Conservation (phyloP, 2,797 vertebrate species). For the Megalops cyprinoides region DNA sequence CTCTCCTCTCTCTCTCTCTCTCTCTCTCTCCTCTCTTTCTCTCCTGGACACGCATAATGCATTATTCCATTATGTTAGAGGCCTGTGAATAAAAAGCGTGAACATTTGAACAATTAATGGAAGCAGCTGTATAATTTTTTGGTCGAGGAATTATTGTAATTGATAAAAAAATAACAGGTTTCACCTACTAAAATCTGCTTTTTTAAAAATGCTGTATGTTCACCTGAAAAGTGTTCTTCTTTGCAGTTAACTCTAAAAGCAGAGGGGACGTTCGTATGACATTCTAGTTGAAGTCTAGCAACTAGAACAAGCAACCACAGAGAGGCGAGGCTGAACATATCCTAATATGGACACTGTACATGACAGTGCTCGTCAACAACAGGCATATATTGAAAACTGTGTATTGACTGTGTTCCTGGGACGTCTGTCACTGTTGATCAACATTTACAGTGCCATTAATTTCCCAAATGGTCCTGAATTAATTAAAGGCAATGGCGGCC, state of each 20-base stretch:
- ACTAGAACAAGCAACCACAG: not conserved
- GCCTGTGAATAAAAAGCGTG: constrained; percentile 19
- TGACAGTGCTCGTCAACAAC: not conserved
- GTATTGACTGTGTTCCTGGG: constrained; percentile 34
- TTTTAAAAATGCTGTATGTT: not conserved
- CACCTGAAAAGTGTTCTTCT: not conserved
- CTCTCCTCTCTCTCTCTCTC: constrained; percentile 28
- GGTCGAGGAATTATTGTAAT: not conserved
- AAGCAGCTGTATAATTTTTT: not conserved
- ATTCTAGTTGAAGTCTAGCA: not conserved
- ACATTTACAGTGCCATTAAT: constrained; percentile 55
- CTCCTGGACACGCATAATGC: constrained; percentile 36
- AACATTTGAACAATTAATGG: not conserved
- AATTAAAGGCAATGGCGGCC: constrained; percentile 39
- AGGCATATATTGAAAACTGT: constrained; percentile 39
- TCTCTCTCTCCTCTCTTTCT: constrained; percentile 33
- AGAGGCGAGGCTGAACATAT: not conserved
- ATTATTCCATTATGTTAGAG: constrained; percentile 50
- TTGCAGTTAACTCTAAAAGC: not conserved
- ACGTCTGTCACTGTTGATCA: constrained; percentile 48
- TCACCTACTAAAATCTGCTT: not conserved
- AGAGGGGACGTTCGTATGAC: not conserved
- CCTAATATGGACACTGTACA: not conserved
- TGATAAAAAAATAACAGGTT: not conserved
- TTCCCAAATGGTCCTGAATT: constrained; percentile 46